These are phyloP conservation scores for Chaenodraco wilsoni DNA, from an alignment of 2,797 vertebrate species.

Conservation along the genomic window DNA sequence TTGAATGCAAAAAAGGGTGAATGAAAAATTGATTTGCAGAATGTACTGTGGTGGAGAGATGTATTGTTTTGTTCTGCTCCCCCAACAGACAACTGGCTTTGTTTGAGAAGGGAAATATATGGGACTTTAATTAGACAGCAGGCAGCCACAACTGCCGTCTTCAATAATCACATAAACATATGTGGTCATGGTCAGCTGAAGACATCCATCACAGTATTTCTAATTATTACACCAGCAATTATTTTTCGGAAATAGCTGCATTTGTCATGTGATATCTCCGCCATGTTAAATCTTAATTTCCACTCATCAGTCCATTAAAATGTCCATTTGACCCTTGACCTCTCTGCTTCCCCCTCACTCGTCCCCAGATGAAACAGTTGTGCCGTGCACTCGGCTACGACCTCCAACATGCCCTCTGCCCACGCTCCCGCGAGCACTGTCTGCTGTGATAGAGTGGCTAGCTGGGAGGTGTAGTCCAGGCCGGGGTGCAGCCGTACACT, in stretches of 20 bases:
- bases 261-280: not conserved
- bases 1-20: slow-evolving; percentile 51
- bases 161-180: slow-evolving; percentile 46
- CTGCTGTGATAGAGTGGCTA: slow-evolving; percentile 65
- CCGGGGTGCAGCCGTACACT: slow-evolving; percentile 30
- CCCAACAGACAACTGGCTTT: slow-evolving; percentile 54
- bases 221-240: slow-evolving; percentile 16
- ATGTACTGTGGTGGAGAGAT: slow-evolving; percentile 14
- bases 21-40: slow-evolving; percentile 72
- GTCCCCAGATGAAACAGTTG: slow-evolving; percentile 51
- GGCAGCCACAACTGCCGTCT: slow-evolving; percentile 43
- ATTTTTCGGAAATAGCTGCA: slow-evolving; percentile 3
- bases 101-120: slow-evolving; percentile 42
- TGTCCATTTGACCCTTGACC: slow-evolving; percentile 34
- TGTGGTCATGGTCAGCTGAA: slow-evolving; percentile 44
- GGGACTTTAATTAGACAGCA: slow-evolving; percentile 65
- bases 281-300: slow-evolving; percentile 8
- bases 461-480: slow-evolving; percentile 57
- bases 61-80: slow-evolving; percentile 38
- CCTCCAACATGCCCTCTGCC: slow-evolving; percentile 48
- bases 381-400: slow-evolving; percentile 35
- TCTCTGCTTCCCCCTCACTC: not conserved
- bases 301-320: slow-evolving; percentile 22
- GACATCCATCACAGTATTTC: slow-evolving; percentile 32
- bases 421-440: slow-evolving; percentile 44